Conservation (phyloP, 2,113 vertebrate genomes). For the Empidonax traillii region DNA sequence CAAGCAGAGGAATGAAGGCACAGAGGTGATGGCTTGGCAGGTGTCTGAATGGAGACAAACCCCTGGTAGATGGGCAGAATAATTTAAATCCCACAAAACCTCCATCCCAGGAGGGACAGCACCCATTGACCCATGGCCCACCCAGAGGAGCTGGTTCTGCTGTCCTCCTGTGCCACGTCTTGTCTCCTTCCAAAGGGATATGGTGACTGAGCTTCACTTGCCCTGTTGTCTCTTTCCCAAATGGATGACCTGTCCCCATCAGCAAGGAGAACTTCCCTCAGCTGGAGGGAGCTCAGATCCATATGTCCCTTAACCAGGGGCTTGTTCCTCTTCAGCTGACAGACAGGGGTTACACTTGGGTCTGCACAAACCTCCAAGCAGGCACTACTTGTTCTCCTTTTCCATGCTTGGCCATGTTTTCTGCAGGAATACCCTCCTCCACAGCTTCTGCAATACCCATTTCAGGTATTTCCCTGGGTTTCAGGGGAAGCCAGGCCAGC, state of each 20-base stretch:
- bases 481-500: not conserved
- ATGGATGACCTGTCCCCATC: not conserved
- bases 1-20: not conserved
- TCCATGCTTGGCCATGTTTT: not conserved
- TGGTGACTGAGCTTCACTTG: not conserved
- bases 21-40: not conserved
- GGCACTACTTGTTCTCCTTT: not conserved
- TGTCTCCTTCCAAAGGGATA: not conserved
- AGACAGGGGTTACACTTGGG: not conserved
- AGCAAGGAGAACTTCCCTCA: not conserved
- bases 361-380: not conserved
- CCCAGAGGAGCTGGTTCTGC: not conserved
- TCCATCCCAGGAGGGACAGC: not conserved
- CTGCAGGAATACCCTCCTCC: not conserved
- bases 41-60: not conserved
- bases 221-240: not conserved
- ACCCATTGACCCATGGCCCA: rapidly evolving
- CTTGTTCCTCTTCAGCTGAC: not conserved
- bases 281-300: not conserved
- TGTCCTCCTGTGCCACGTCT: not conserved
- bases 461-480: not conserved
- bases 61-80: not conserved
- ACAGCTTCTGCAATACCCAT: not conserved
- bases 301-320: not conserved
- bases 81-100: not conserved